These are phyloP conservation scores for Colossoma macropomum DNA, from an alignment of 2,113 vertebrate genomes.

Conservation along the genomic window DNA sequence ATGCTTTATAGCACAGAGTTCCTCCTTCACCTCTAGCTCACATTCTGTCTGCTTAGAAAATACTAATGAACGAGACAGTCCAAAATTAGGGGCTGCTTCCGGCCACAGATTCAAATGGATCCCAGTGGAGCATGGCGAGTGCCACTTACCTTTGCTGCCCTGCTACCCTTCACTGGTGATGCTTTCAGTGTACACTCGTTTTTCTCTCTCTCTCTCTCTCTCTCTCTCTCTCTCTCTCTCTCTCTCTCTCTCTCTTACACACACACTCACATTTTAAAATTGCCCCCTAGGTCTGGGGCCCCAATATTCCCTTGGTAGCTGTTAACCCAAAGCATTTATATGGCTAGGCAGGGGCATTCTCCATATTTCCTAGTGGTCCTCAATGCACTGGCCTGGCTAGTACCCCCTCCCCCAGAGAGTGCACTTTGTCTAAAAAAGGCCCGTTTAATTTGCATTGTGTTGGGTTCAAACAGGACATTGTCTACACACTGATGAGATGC, in stretches of 20 bases:
- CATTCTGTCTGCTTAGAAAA: slow-evolving; percentile 48
- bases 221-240: slow-evolving; percentile 45
- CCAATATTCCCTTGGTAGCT: slow-evolving; percentile 70
- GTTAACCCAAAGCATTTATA: slow-evolving; percentile 71
- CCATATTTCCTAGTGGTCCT: slow-evolving; percentile 68
- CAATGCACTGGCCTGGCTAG: slow-evolving; percentile 42
- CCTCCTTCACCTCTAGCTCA: slow-evolving; percentile 7
- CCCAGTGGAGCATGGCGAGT: slow-evolving; percentile 60
- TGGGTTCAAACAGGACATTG: slow-evolving; percentile 25
- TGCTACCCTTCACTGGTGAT: slow-evolving; percentile 53
- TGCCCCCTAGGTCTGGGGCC: slow-evolving; percentile 56
- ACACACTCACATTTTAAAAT: slow-evolving; percentile 34
- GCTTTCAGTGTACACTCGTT: slow-evolving; percentile 24
- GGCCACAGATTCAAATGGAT: slow-evolving; percentile 69
- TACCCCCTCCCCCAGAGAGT: slow-evolving; percentile 42
- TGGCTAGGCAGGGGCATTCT: slow-evolving; percentile 52
- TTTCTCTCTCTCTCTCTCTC: slow-evolving; percentile 59
- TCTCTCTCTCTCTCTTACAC: slow-evolving; percentile 41
- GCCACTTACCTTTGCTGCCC: slow-evolving; percentile 60
- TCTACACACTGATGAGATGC: not conserved
- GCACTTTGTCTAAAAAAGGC: slow-evolving; percentile 13
- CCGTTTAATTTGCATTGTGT: slow-evolving; percentile 37
- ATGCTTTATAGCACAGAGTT: slow-evolving; percentile 65
- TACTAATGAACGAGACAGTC: slow-evolving; percentile 74
- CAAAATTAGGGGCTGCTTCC: slow-evolving; percentile 72